Conservation (phyloP, 1,140 invertebrate genomes). For the Dreissena polymorpha region DNA sequence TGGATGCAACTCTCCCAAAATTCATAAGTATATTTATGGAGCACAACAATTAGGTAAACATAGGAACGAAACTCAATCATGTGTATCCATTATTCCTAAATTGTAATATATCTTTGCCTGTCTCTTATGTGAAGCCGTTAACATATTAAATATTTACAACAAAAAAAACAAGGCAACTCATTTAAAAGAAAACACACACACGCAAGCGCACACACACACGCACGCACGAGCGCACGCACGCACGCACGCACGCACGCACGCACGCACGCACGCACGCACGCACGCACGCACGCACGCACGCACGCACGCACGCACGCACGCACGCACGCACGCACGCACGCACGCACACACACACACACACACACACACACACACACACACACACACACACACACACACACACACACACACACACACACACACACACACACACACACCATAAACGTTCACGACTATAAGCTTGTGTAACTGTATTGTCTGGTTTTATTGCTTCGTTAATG, state of each 20-base stretch:
- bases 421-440: neutral
- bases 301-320: slow-evolving; percentile 3
- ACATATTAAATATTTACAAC: no score
- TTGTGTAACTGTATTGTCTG: no score
- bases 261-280: slow-evolving; percentile 56
- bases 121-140: no score
- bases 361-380: neutral
- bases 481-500: no score
- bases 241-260: slow-evolving; percentile 57
- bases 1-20: no score
- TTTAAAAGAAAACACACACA: neutral
- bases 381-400: slow-evolving; percentile 13
- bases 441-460: no score
- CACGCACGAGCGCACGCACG: slow-evolving; percentile 53
- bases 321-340: slow-evolving; percentile 17
- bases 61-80: no score
- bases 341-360: slow-evolving; percentile 13
- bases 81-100: no score
- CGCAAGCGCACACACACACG: slow-evolving; percentile 47
- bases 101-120: no score
- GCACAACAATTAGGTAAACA: no score
- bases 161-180: no score
- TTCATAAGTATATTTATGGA: no score
- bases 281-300: slow-evolving; percentile 1
- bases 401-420: neutral